A percentile compares a stretch with the other conserved stretches of the same genome.
Conservation (phyloP, 2,888 invertebrate species). For the Drosophila nigritarsus region DNA sequence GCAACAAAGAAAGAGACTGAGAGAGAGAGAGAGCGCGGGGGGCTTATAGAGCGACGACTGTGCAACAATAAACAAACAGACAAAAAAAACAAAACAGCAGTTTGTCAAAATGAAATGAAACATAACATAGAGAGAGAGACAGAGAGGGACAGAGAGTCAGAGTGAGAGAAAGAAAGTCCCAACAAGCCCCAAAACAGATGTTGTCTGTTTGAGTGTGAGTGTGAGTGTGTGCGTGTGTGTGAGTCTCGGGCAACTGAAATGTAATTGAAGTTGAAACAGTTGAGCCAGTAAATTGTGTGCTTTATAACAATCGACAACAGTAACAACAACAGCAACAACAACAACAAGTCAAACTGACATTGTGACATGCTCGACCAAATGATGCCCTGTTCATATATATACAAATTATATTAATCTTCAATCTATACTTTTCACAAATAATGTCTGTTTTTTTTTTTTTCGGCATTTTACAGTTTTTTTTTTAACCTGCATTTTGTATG, state of each 20-base stretch:
- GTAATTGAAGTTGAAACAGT: constrained; percentile 73
- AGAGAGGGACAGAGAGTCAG: neutral
- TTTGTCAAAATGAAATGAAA: constrained; percentile 52
- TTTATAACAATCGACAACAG: constrained; percentile 42
- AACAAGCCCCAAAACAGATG: constrained; percentile 27
- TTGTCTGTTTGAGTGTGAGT: constrained; percentile 7
- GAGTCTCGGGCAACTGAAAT: constrained; percentile 39
- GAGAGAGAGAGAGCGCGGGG: neutral
- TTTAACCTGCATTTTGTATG: neutral
- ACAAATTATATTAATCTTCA: neutral
- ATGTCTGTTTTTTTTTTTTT: neutral
- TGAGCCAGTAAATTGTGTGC: constrained; percentile 69
- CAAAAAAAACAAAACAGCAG: constrained; percentile 6
- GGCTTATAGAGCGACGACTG: neutral
- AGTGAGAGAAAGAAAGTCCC: neutral
- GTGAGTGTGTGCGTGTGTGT: neutral
- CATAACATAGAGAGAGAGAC: constrained; percentile 13
- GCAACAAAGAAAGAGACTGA: neutral
- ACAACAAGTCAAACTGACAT: constrained; percentile 9
- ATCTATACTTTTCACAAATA: neutral
- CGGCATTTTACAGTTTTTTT: no score
- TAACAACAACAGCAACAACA: constrained; percentile 23
- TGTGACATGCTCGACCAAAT: neutral
- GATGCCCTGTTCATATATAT: neutral
- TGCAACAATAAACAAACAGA: constrained; percentile 37